Percentiles rank a stretch among this genome's conserved stretches.
These are phyloP conservation scores for Metaphire vulgaris DNA, from an alignment of 1,140 invertebrate species.

Conservation along the genomic window DNA sequence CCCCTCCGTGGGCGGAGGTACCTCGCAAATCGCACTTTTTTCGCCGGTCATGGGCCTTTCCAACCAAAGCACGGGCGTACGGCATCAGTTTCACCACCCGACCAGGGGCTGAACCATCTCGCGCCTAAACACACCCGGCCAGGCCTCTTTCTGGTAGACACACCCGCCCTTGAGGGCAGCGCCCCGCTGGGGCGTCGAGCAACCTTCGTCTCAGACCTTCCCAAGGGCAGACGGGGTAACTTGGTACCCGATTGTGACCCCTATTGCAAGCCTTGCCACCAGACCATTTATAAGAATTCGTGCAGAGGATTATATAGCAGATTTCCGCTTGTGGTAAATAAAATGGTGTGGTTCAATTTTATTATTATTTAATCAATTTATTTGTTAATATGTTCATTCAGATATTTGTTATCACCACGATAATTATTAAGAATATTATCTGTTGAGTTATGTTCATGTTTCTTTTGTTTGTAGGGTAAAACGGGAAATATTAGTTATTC, in stretches of 20 bases:
- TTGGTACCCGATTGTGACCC: slow-evolving; percentile 35
- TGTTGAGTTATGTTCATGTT: too few relatives aligned
- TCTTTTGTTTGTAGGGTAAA: too few relatives aligned
- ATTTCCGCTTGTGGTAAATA: too few relatives aligned
- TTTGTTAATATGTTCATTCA: too few relatives aligned
- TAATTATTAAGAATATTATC: too few relatives aligned
- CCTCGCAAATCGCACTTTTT: slow-evolving; percentile 37
- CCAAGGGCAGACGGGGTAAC: slow-evolving; percentile 31
- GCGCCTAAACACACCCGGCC: slow-evolving; percentile 27
- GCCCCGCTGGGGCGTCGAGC: slow-evolving; percentile 36
- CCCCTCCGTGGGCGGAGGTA: slow-evolving; percentile 31
- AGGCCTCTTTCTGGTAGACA: slow-evolving; percentile 35
- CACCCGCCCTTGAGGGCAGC: slow-evolving; percentile 33
- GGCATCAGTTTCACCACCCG: slow-evolving; percentile 30
- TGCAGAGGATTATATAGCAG: too few relatives aligned
- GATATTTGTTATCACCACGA: too few relatives aligned
- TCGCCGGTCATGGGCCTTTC: slow-evolving; percentile 36
- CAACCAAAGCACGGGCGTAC: slow-evolving; percentile 29
- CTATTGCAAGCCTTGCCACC: slow-evolving; percentile 40
- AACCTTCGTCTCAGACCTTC: slow-evolving; percentile 42
- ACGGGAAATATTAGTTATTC: too few relatives aligned
- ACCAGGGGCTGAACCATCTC: slow-evolving; percentile 26
- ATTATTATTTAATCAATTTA: too few relatives aligned
- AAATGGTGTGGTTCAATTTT: too few relatives aligned
- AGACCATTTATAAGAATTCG: slow-evolving; percentile 22